Base-by-base conservation (phyloP, 2,888 invertebrate genomes). In the Loripinus fragilis region DNA sequence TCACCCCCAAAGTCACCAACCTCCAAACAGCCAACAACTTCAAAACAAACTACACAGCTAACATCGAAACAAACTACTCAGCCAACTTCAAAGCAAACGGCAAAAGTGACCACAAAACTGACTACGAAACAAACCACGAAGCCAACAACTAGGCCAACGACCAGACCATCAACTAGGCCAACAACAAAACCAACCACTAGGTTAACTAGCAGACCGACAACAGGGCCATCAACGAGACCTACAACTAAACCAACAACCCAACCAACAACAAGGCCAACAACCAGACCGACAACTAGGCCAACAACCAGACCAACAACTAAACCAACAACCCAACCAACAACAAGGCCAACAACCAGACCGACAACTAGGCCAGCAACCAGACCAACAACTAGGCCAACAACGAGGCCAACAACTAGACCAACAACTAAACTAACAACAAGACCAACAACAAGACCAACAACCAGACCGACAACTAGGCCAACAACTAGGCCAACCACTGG, bases 1-100 rank as follows among this genome's bases (percentile, higher is more conserved):
- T 45, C 77, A 50, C 55, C 60, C 38, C n/a, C 64, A 30, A 64
- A 64, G 8, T 68, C 69, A 30, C 42, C 30, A 20, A n/a, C 52
- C 33, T 20, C 71, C n/a, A 41, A 52, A 23, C 41, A 66, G 41
- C 25, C 55, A 12, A 55, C 71, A 71, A 23, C 45, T n/a, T 50
- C 65, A n/a, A 52, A 20, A n/a, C 33, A 25, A 5, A 50, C 66
- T 5, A 60, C 77, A 28, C 23, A 12, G 0, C 64, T 68, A 23
- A 25, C 42, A 20, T 45, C 45, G 28, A 33, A 42, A 15, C 25
- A 66, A 2, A 71, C 69, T 7, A 15, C 23, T 1, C 70, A 23
- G 30, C 48, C 71, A 45, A 67, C 66, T 28, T 55, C 70, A 23
- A 60, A n/a, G 28, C 33, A 42, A 41, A 60, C 69, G 38, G n/a